phyloP scores from a whole-genome alignment of 2,797 vertebrate genomes.

The Halcyon leucocephala region DNA sequence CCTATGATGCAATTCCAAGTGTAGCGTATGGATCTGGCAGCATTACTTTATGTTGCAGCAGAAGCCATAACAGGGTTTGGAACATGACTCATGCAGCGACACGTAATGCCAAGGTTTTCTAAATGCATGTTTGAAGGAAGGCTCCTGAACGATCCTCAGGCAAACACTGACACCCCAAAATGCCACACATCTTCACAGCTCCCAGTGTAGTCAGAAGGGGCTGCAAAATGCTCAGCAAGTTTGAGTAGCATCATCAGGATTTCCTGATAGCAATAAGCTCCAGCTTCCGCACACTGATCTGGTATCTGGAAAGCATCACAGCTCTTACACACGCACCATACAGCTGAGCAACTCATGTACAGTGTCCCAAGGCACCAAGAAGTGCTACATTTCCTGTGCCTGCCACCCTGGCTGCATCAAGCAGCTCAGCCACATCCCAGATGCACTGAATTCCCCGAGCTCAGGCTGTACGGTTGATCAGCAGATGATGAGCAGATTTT shows the following conservation, averaged over 20 bases:
- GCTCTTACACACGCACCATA: background rate
- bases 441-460: background rate
- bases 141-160: constrained; percentile 13
- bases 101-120: background rate
- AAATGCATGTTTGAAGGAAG: background rate
- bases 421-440: background rate
- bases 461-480: background rate
- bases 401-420: background rate
- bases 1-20: background rate
- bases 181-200: background rate
- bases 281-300: background rate
- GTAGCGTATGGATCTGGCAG: background rate
- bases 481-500: background rate
- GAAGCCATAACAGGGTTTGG: background rate
- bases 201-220: background rate
- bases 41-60: background rate
- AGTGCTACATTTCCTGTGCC: background rate
- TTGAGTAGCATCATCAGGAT: background rate
- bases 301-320: background rate
- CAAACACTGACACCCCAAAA: background rate
- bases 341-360: background rate
- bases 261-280: background rate
- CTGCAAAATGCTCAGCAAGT: background rate
- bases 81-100: constrained; percentile 28
- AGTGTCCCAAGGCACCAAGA: background rate